Conservation (phyloP, 2,113 vertebrate genomes). For the Cyprinus carpio region DNA sequence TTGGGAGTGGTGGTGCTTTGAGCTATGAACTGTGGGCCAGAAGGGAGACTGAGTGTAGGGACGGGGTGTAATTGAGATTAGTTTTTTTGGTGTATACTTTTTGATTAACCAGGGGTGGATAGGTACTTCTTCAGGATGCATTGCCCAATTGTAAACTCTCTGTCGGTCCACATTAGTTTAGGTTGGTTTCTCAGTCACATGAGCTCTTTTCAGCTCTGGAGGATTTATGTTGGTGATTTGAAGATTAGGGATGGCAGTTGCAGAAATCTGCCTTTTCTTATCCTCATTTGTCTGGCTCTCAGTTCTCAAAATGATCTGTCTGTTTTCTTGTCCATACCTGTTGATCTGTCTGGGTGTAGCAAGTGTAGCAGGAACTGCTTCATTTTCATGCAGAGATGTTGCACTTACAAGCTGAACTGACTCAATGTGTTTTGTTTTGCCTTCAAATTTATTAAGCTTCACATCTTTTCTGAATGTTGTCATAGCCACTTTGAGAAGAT, state of each 20-base stretch:
- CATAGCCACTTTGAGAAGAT: constrained; percentile 26
- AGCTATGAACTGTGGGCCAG: constrained; percentile 52
- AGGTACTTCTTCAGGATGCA: constrained; percentile 59
- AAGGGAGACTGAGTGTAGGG: constrained; percentile 62
- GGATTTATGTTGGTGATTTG: constrained; percentile 24
- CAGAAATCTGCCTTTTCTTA: constrained; percentile 15
- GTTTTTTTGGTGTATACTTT: constrained; percentile 56
- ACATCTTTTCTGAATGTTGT: constrained; percentile 33
- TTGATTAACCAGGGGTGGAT: constrained; percentile 72
- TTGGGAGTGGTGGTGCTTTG: constrained; percentile 57
- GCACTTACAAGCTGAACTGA: background rate
- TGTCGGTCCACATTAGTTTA: constrained; percentile 44
- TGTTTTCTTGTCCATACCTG: constrained; percentile 35
- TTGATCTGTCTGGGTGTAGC: constrained; percentile 35
- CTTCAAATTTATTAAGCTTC: constrained; percentile 15
- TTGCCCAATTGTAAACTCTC: constrained; percentile 44
- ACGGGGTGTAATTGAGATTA: constrained; percentile 44
- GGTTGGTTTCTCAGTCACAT: constrained; percentile 34
- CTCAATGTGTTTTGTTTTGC: background rate
- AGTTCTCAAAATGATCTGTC: constrained; percentile 12
- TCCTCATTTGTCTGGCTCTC: background rate
- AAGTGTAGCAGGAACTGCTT: background rate
- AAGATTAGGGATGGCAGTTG: constrained; percentile 35
- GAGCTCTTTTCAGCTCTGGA: constrained; percentile 2
- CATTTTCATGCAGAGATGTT: constrained; percentile 8